Conservation (phyloP, 2,113 vertebrate genomes). For the Catharus minimus region DNA sequence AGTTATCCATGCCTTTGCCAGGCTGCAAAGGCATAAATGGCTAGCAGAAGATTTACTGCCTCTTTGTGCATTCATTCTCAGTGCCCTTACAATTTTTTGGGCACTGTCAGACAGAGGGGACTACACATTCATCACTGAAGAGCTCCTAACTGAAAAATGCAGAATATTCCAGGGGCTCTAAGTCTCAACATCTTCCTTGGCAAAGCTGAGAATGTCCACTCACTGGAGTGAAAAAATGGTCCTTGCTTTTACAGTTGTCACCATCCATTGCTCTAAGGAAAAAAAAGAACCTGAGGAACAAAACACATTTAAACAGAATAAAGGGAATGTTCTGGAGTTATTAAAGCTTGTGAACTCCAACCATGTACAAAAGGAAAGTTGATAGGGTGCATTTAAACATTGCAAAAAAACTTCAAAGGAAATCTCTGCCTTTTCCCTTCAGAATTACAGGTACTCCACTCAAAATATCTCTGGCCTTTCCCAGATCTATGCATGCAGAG, state of each 20-base stretch:
- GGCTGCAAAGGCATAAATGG: neutral
- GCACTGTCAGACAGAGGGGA: neutral
- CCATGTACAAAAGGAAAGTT: rapidly evolving
- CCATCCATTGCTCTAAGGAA: neutral
- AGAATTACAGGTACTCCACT: neutral
- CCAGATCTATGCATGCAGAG: neutral
- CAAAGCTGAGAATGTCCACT: neutral
- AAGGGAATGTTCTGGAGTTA: neutral
- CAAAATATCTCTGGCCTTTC: neutral
- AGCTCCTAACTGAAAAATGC: neutral
- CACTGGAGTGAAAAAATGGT: neutral
- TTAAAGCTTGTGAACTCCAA: neutral
- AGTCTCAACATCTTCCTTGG: neutral
- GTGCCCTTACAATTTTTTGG: neutral
- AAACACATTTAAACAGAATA: neutral
- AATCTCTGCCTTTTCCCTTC: neutral
- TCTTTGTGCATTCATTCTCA: neutral
- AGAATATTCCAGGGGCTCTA: neutral
- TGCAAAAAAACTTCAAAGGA: neutral
- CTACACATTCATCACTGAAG: neutral
- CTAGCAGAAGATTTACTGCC: neutral
- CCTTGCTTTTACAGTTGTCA: neutral
- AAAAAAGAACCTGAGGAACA: neutral
- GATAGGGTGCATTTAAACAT: neutral
- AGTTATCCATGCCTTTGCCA: neutral